Evolutionary conservation across 2,888 invertebrate genomes (phyloP).

Genomic region (Pachycephus smyrnensis): DNA sequence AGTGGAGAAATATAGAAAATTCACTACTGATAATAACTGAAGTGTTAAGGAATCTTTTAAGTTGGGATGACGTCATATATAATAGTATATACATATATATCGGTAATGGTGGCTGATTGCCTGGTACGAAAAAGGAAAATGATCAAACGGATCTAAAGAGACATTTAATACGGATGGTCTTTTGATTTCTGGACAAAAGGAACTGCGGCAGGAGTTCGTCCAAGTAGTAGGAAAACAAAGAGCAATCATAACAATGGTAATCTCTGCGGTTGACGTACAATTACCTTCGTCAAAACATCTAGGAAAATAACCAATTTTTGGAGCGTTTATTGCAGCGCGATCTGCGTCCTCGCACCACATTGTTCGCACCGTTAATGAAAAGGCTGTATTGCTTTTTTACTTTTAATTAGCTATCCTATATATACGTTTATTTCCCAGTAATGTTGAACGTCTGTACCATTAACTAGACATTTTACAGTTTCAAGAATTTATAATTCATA

Average conservation of each 20-base stretch:
- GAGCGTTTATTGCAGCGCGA: constrained; percentile 55
- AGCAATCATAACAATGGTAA: constrained; percentile 60
- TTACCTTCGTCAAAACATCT: constrained; percentile 50
- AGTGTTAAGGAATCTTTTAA: background rate
- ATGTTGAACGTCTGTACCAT: background rate
- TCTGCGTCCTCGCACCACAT: constrained; percentile 39
- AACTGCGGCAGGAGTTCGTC: background rate
- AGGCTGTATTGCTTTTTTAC: constrained; percentile 31
- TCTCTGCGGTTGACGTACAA: constrained; percentile 61
- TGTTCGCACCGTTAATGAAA: constrained; percentile 51
- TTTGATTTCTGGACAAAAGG: background rate
- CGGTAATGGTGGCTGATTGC: background rate
- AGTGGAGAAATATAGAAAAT: background rate
- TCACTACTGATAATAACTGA: background rate
- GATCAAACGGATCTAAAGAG: background rate
- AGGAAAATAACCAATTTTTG: constrained; percentile 61
- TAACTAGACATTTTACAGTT: background rate
- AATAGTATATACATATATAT: no score
- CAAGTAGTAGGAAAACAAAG: constrained; percentile 50
- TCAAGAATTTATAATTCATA: background rate
- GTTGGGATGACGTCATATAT: background rate
- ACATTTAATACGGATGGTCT: background rate
- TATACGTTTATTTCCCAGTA: background rate
- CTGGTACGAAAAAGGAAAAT: background rate
- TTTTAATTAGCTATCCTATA: constrained; percentile 21